phyloP scores from a whole-genome alignment of 2,888 invertebrate genomes.

The Dasypogon diadema region DNA sequence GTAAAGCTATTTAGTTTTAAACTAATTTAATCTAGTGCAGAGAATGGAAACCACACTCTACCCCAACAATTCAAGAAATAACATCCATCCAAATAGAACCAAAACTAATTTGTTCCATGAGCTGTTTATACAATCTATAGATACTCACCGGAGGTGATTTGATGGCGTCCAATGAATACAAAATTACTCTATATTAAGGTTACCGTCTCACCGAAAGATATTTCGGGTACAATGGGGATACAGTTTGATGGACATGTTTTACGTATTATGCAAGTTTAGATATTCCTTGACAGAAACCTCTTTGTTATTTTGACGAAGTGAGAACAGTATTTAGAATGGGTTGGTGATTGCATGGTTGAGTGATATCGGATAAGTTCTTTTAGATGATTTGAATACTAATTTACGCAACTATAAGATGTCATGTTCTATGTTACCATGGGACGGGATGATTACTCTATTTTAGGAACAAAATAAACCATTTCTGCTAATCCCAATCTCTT shows the following conservation, averaged over 20 bases:
- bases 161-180: conserved; percentile 29
- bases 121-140: conserved; percentile 2
- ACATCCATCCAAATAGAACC: neutral
- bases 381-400: too few species aligned
- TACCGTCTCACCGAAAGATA: neutral
- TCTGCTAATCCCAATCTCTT: too few species aligned
- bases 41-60: neutral
- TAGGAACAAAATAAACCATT: too few species aligned
- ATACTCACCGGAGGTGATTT: conserved; percentile 9
- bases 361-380: too few species aligned
- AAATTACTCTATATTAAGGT: neutral
- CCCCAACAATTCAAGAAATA: neutral
- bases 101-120: conserved; percentile 5
- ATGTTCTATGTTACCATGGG: too few species aligned
- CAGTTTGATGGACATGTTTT: conserved; percentile 27
- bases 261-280: conserved; percentile 10
- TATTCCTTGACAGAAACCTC: neutral
- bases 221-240: neutral
- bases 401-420: too few species aligned
- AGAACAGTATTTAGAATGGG: neutral
- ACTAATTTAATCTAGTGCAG: too few species aligned
- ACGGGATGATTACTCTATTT: too few species aligned
- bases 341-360: too few species aligned
- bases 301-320: neutral
- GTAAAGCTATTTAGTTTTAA: too few species aligned